phyloP scores from a whole-genome alignment of 2,888 invertebrate species.

The Rhyacophila evoluta region DNA sequence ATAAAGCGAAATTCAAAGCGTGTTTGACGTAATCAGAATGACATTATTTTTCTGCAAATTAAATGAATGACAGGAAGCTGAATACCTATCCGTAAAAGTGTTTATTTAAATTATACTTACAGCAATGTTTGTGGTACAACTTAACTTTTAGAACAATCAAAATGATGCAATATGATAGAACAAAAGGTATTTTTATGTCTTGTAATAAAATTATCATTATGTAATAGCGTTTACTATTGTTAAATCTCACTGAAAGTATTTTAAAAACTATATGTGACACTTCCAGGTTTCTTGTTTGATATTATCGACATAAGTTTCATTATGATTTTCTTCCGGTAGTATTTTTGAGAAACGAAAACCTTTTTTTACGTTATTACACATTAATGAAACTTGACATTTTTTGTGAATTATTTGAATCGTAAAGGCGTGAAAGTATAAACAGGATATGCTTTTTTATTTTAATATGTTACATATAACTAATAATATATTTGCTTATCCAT shows the following conservation, averaged over 20 bases:
- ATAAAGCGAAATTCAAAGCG: conserved; percentile 8
- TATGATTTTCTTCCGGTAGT: too few relatives aligned
- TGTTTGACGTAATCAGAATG: conserved; percentile 10
- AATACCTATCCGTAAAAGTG: background rate
- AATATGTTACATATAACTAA: too few relatives aligned
- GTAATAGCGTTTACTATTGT: background rate
- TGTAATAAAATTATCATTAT: background rate
- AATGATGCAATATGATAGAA: conserved; percentile 5
- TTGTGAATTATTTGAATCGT: too few relatives aligned
- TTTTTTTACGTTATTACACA: too few relatives aligned
- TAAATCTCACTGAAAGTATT: background rate
- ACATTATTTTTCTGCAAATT: conserved; percentile 17
- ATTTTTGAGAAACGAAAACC: too few relatives aligned
- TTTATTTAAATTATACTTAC: conserved; percentile 4
- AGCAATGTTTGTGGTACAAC: background rate
- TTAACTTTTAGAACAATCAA: background rate
- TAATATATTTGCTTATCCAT: too few relatives aligned
- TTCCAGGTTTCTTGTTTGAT: too few relatives aligned
- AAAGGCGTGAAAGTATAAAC: too few relatives aligned
- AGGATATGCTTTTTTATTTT: too few relatives aligned
- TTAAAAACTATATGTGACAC: too few relatives aligned
- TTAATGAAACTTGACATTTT: too few relatives aligned
- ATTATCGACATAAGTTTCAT: too few relatives aligned
- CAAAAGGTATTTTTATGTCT: background rate
- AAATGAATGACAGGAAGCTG: conserved; percentile 6